Evolutionary conservation across 1,140 invertebrate genomes (phyloP).

Genomic region (Ylistrum balloti): DNA sequence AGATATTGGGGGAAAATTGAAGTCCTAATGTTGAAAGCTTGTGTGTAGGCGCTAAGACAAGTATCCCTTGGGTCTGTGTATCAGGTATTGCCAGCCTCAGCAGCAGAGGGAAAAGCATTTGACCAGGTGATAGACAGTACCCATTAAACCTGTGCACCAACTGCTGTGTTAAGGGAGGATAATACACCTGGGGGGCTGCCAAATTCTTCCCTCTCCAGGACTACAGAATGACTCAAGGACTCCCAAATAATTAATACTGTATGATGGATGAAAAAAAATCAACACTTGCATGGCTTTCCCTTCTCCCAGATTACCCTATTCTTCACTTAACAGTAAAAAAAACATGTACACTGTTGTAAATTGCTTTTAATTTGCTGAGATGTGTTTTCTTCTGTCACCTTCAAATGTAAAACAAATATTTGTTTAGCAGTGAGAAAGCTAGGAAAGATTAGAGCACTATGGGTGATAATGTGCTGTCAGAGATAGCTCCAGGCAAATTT

Average conservation of each 20-base stretch:
- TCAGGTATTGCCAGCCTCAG: background rate
- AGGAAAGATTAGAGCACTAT: background rate
- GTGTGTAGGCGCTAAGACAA: background rate
- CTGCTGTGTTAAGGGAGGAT: constrained; percentile 41
- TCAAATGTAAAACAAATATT: background rate
- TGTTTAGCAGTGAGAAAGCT: constrained; percentile 15
- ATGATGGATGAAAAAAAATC: background rate
- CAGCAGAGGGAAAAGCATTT: background rate
- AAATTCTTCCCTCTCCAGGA: constrained; percentile 43
- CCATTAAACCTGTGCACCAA: constrained; percentile 26
- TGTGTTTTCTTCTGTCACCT: background rate
- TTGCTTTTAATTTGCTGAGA: background rate
- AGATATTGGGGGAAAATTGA: background rate
- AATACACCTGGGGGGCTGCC: constrained; percentile 49
- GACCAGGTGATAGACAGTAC: constrained; percentile 37
- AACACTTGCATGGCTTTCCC: background rate
- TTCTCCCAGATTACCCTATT: background rate
- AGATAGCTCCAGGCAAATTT: background rate
- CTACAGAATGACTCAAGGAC: constrained; percentile 50
- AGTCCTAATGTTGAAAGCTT: background rate
- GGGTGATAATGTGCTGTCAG: background rate
- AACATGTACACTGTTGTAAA: background rate
- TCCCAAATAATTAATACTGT: constrained; percentile 41
- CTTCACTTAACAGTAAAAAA: background rate
- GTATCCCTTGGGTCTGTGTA: background rate